Evolutionary conservation across 2,113 vertebrate genomes (phyloP).

Genomic region (Ailurus styani): DNA sequence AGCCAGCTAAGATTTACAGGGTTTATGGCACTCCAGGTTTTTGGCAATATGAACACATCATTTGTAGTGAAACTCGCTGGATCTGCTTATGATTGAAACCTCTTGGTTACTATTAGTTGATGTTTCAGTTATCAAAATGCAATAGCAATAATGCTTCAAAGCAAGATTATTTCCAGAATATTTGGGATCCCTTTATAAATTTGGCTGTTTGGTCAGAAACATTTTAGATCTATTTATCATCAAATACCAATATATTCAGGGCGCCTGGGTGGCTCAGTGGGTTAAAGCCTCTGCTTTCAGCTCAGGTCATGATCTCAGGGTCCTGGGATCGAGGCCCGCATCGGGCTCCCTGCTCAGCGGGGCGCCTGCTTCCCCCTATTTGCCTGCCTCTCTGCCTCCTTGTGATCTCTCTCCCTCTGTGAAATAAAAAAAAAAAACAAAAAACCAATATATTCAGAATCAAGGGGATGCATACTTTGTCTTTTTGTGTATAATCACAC

Average conservation of each 20-base stretch:
- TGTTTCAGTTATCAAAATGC: background rate
- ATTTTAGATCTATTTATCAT: background rate
- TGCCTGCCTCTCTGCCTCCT: too few species aligned
- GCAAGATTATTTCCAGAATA: conserved; percentile 1
- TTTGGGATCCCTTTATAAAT: conserved; percentile 21
- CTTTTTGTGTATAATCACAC: background rate
- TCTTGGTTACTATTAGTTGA: background rate
- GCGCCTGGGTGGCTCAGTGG: too few species aligned
- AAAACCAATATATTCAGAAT: background rate
- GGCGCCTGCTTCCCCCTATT: too few species aligned
- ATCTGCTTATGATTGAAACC: background rate
- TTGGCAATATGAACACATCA: background rate
- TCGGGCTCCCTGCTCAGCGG: too few species aligned
- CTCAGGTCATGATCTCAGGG: too few species aligned
- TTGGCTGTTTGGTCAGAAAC: background rate
- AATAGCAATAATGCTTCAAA: background rate
- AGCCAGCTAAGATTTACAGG: background rate
- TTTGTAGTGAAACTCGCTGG: background rate
- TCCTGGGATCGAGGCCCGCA: too few species aligned
- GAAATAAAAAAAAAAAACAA: too few species aligned
- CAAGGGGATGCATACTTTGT: background rate
- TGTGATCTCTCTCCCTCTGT: too few species aligned
- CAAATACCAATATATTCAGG: background rate
- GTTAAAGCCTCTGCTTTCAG: too few species aligned
- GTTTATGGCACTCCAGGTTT: background rate